phyloP scores from a whole-genome alignment of 2,797 vertebrate species.

The Lepidocolaptes lacrymiger region DNA sequence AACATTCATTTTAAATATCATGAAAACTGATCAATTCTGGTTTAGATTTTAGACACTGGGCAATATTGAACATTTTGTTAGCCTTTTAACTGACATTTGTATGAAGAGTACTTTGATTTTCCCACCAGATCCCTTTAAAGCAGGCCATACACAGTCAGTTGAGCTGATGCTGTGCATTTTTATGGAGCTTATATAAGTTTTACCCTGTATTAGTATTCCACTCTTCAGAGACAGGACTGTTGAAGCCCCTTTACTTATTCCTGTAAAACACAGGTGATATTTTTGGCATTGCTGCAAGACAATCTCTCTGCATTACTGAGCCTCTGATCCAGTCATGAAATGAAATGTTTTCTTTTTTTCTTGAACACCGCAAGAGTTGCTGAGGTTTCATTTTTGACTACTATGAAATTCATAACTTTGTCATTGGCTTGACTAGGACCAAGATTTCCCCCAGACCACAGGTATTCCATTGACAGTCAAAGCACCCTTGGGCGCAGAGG shows the following conservation, averaged over 20 bases:
- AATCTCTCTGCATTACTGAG: not conserved
- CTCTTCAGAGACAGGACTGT: not conserved
- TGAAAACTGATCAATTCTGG: not conserved
- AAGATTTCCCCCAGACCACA: not conserved
- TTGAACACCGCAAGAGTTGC: not conserved
- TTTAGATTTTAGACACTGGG: not conserved
- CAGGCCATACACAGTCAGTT: not conserved
- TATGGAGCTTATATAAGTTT: not conserved
- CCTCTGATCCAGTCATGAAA: not conserved
- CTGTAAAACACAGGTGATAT: conserved; percentile 20
- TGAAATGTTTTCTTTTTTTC: conserved; percentile 32
- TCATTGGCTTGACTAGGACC: not conserved
- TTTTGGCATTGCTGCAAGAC: conserved; percentile 21
- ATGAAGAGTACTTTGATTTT: not conserved
- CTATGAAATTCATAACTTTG: not conserved
- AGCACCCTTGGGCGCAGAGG: not conserved
- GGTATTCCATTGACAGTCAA: not conserved
- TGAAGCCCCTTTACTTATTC: not conserved
- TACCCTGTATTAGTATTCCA: not conserved
- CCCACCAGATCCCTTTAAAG: not conserved
- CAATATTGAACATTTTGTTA: not conserved
- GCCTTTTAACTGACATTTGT: not conserved
- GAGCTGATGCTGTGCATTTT: not conserved
- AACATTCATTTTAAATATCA: not conserved
- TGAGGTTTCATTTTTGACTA: conserved; percentile 52